Evolutionary conservation across 2,888 invertebrate species (phyloP), one percentile per base, ranked within the genome.

Genomic region (Rhagium mordax): DNA sequence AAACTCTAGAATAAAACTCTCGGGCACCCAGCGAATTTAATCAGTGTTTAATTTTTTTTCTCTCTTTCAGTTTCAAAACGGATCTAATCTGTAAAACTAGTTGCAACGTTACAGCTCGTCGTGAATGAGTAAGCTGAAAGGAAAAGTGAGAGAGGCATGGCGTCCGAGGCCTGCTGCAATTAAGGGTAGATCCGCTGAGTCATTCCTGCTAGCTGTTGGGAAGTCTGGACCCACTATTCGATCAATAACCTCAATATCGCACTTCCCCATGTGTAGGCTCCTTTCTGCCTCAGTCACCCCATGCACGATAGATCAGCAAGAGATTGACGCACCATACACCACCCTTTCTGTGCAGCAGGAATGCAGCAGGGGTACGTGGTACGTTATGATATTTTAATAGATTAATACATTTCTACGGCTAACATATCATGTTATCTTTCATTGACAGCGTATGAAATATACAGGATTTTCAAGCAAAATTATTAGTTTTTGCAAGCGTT

Each of bases 141-240:
- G 27, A 24, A 20, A 55, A 27, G 20, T 24, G 7, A 55, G 33
- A n/a, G 33, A n/a, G 21, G 21, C n/a, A 61, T 18, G 20, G 47
- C 61, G 47, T 47, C 33, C 61, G 47, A 61, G 15, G 27, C 61
- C 1, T 67, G 67, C 29, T 8, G 41, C 24, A 57, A 57, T 67
- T 57, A 57, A 53, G 57, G 67, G 67, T 51, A 67, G 67, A 67
- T 67, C 47, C 57, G 57, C 57, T 67, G 67, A 67, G 16, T 67
- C 67, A 67, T 29, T 66, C 47, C 47, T 67, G 57, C 13, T 55
- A 67, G 47, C 67, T 33, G 67, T 57, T 61, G 61, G 13, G 47
- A 47, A 47, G 61, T 65, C 57, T 67, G 57, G 67, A 55, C 57
- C 57, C 24, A 47, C 47, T 20, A 21, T 61, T 15, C 55, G 67